These are phyloP conservation scores for Megaleporinus macrocephalus DNA, from an alignment of 2,113 vertebrate species.

Conservation along the genomic window DNA sequence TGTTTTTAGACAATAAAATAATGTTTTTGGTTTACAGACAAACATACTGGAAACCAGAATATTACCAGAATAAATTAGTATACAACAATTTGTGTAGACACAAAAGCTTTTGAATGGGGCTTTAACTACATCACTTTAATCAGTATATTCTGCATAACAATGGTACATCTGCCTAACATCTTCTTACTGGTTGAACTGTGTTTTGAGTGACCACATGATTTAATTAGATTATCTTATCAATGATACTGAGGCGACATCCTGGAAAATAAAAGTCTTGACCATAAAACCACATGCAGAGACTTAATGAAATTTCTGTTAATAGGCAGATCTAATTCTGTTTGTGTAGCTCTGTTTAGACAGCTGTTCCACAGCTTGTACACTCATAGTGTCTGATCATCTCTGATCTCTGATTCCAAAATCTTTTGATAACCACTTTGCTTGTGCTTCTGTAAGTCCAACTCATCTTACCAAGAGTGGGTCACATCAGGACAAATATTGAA, in stretches of 20 bases:
- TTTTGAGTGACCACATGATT: constrained; percentile 1
- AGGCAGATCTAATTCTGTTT: constrained; percentile 3
- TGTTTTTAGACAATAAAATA: no score
- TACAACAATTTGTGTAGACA: no score
- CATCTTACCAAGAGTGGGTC: not conserved
- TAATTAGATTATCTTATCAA: constrained; percentile 16
- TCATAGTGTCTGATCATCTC: not conserved
- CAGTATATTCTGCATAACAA: not conserved
- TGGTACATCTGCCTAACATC: not conserved
- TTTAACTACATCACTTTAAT: not conserved
- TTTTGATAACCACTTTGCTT: no score
- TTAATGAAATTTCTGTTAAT: constrained; percentile 20
- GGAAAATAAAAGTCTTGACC: not conserved
- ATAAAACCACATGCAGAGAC: constrained; percentile 32
- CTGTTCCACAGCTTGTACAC: not conserved
- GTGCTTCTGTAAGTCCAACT: not conserved
- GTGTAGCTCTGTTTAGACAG: constrained; percentile 14
- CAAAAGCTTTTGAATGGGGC: not conserved
- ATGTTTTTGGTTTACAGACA: not conserved
- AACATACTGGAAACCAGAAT: not conserved
- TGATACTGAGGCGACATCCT: not conserved
- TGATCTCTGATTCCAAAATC: not conserved
- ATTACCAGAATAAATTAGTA: not conserved
- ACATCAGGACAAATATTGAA: not conserved
- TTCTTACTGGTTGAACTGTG: not conserved